phyloP scores from a whole-genome alignment of 2,888 invertebrate genomes.

The Chesias legatella region DNA sequence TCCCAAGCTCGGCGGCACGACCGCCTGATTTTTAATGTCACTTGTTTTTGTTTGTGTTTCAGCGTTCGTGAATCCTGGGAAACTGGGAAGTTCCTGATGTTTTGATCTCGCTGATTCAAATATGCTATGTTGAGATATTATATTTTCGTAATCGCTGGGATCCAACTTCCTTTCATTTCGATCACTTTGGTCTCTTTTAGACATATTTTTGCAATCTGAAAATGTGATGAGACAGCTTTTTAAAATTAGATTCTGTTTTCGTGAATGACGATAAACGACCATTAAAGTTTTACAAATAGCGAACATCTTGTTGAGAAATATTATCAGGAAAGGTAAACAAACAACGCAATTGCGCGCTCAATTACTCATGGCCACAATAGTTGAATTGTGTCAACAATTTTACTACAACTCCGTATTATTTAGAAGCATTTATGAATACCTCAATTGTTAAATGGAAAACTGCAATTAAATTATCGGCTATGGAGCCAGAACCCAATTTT shows the following conservation, averaged over 20 bases:
- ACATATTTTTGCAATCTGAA: constrained; percentile 57
- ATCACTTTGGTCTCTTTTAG: constrained; percentile 73
- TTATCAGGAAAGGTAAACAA: constrained; percentile 58
- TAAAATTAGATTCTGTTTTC: no score
- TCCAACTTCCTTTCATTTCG: constrained; percentile 73
- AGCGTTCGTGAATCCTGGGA: constrained; percentile 75
- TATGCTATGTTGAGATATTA: constrained; percentile 74
- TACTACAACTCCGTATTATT: background rate
- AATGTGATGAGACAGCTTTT: constrained; percentile 15
- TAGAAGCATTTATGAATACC: no score
- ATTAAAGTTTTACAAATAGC: constrained; percentile 8
- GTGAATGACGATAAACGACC: constrained; percentile 4
- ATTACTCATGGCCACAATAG: constrained; percentile 31
- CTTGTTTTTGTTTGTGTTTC: constrained; percentile 76
- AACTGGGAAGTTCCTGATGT: constrained; percentile 72
- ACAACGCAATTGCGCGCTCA: constrained; percentile 71
- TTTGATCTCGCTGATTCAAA: constrained; percentile 69
- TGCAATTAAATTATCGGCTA: no score
- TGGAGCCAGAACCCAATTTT: background rate
- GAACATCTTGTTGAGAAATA: constrained; percentile 32
- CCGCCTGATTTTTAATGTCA: constrained; percentile 64
- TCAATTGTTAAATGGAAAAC: no score
- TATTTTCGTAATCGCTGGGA: constrained; percentile 71
- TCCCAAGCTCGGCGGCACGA: constrained; percentile 62
- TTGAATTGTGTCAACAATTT: constrained; percentile 14